Evolutionary conservation across 30 jellyfish, hydroid and myxozoan species (phyloP), one percentile per base, ranked within the genome.

Genomic region (Hydractinia symbiolongicarpus): DNA sequence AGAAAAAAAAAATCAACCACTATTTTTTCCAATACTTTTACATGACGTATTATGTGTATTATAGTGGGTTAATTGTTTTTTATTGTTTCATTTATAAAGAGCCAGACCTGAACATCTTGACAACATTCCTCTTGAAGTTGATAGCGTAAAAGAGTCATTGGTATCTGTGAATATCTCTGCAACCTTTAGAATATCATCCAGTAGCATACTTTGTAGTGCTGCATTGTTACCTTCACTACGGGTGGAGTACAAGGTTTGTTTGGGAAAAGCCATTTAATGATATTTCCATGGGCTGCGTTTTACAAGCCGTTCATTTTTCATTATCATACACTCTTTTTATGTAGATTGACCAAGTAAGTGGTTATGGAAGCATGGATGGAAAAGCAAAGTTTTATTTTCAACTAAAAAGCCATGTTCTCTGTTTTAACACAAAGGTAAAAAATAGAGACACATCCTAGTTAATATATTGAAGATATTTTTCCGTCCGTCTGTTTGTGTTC

Each of bases 151-250:
- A 58, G 97, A 86, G 5, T 89, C 97, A 44, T 49, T 83, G 7
- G 61, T 83, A n/a, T 89, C 97, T 4, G 86, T 73, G 54, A 79
- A 58, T 17, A 76, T 78, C 4, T 62, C 89, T 13, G 67, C 84
- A 14, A 83, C 95, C 54, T 91, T 86, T 51, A 88, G 96, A 17
- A 84, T 86, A 44, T 54, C 51, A 55, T 72, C 93, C 21, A 70
- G 77, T 50, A 77, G 98, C 55, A 83, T 91, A 7, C 66, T 88
- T 11, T 68, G 86, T 52, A 91, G 95, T 68, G 98, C 98, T 30
- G 83, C 88, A 8, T 84, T 91, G 50, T 77, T 91, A 55, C 98
- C 98, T 8, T 91, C 98, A 4, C 51, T 91, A 20, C 73, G 87
- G 49, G 98, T 79, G 14, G 96, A 83, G 55, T 91, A 91, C 79